phyloP scores from a whole-genome alignment of 2,113 vertebrate species.

The Oriolus oriolus region DNA sequence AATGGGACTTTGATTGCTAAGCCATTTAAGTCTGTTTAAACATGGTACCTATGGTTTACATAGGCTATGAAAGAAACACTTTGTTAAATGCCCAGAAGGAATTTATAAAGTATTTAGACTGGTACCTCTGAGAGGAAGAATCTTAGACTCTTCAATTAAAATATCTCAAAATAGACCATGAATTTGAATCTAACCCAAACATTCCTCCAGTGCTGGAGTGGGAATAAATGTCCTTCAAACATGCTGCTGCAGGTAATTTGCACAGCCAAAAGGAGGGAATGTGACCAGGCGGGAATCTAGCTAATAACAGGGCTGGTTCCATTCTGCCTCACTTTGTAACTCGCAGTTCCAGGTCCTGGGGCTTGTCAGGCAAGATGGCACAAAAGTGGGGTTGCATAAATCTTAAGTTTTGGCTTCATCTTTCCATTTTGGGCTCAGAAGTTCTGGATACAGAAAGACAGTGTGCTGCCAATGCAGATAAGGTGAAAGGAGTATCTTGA shows the following conservation, averaged over 20 bases:
- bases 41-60: neutral
- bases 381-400: neutral
- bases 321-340: neutral
- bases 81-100: conserved; percentile 21
- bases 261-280: neutral
- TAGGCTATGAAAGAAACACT: neutral
- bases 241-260: neutral
- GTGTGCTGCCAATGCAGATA: neutral
- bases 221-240: conserved; percentile 18
- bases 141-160: conserved; percentile 37
- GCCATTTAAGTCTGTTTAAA: conserved; percentile 31
- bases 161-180: conserved; percentile 20
- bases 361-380: neutral
- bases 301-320: neutral
- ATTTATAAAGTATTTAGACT: conserved; percentile 22
- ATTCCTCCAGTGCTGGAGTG: neutral
- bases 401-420: neutral
- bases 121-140: conserved; percentile 18
- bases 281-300: neutral
- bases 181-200: conserved; percentile 21
- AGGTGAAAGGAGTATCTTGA: neutral
- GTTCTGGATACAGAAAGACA: neutral
- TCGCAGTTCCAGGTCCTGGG: neutral
- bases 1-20: conserved; percentile 9
- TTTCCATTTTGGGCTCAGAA: neutral